A percentile compares a stretch with the other conserved stretches of the same genome.
These are phyloP conservation scores for Anthopleura xanthogrammica DNA, from an alignment of 92 coral and sea anemone species.

Conservation along the genomic window DNA sequence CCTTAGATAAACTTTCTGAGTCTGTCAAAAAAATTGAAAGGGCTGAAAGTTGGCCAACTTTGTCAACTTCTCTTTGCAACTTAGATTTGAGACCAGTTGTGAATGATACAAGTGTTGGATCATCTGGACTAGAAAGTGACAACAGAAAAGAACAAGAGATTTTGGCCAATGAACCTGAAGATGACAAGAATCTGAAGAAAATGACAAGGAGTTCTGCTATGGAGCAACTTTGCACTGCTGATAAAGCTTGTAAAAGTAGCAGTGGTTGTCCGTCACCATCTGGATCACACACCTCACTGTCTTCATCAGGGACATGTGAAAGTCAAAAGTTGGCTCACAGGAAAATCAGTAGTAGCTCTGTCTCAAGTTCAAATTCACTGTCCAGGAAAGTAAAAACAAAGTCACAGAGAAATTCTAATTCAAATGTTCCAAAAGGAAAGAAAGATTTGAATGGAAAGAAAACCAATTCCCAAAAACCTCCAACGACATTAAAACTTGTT, in stretches of 20 bases:
- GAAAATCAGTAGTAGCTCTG: slow-evolving; percentile 24
- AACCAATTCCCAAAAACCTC: neutral
- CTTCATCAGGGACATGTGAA: slow-evolving; percentile 44
- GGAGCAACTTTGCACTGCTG: slow-evolving; percentile 9
- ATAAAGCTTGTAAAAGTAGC: slow-evolving; percentile 9
- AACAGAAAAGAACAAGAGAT: neutral
- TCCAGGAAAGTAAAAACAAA: slow-evolving; percentile 17
- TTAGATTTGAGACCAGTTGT: slow-evolving; percentile 17
- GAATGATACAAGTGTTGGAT: neutral
- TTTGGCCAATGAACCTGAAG: neutral
- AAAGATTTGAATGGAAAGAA: slow-evolving; percentile 14
- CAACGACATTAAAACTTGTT: slow-evolving; percentile 8
- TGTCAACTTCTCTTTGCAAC: slow-evolving; percentile 28
- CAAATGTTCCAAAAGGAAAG: slow-evolving; percentile 14
- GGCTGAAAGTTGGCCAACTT: slow-evolving; percentile 35
- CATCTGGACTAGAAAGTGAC: neutral
- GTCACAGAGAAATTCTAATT: slow-evolving; percentile 18
- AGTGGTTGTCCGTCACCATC: slow-evolving; percentile 34
- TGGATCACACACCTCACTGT: slow-evolving; percentile 55
- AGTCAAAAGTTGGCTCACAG: slow-evolving; percentile 23
- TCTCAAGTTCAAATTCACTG: slow-evolving; percentile 24
- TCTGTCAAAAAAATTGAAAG: slow-evolving; percentile 12
- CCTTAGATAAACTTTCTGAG: slow-evolving; percentile 19
- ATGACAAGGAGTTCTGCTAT: slow-evolving; percentile 5
- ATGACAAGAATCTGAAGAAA: neutral